Evolutionary conservation across 2,797 vertebrate genomes (phyloP), one percentile per base, ranked within the genome.

Genomic region (Poeciliopsis infans): DNA sequence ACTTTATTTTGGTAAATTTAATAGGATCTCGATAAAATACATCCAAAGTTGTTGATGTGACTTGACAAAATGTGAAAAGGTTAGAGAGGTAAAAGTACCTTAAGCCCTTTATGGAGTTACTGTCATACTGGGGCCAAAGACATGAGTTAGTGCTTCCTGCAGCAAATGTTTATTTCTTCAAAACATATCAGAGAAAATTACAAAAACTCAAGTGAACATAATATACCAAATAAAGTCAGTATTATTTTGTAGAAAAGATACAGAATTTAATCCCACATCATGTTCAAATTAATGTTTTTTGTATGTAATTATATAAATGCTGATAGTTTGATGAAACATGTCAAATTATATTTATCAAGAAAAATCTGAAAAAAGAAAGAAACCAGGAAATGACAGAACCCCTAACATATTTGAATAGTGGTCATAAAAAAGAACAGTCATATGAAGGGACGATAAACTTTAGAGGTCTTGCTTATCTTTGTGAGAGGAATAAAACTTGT

Each of bases 381-480:
- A 78, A 46, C 49, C 2, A 57, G 31, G n/a, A 51, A 39, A 45
- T 68, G 31, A 33, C 72, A 46, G 12, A 28, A 71, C 70, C 72
- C 28, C 33, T 45, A 76, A 78, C 84, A 83, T 86, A 71, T 86
- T 72, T 45, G 66, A 51, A 25, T 73, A 72, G 79, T 83, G 91
- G 80, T 86, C 92, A 89, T 91, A 88, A 94, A 86, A 75, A 85
- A 78, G 77, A 86, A 55, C 81, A 83, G 75, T 79, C 83, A 83
- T 87, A 41, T 89, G 83, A 88, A 83, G 79, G 83, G 80, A 88
- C 90, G 76, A 81, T 94, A 95, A 94, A 95, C 92, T 90, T 94
- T 85, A 94, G 93, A 95, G 91, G 81, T 75, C 51, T 88, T 93
- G 89, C 71, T 70, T 94, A 85, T 71, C n/a, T 88, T 83, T 68